A percentile compares a stretch with the other conserved stretches of the same genome.
Conservation (phyloP, 2,888 invertebrate species). For the Dolichomitus sp. region DNA sequence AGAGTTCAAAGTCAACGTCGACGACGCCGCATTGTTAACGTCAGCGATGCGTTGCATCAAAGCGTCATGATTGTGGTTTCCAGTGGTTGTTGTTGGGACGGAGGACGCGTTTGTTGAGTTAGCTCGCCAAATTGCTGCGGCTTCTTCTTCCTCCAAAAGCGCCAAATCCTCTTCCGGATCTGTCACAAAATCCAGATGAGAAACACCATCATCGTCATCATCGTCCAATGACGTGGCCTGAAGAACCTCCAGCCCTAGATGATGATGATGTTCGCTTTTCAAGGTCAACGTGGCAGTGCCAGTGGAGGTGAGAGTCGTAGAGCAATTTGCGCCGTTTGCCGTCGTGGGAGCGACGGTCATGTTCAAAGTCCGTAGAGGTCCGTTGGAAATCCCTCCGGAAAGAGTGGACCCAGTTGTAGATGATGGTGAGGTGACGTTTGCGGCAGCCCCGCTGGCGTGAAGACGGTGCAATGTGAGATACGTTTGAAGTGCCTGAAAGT, state of each 20-base stretch:
- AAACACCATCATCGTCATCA: slow-evolving; percentile 76
- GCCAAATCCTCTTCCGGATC: slow-evolving; percentile 91
- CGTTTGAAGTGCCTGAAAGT: slow-evolving; percentile 94
- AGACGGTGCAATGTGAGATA: slow-evolving; percentile 94
- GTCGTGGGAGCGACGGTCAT: background rate
- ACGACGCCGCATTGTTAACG: slow-evolving; percentile 46
- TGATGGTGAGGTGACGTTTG: slow-evolving; percentile 79
- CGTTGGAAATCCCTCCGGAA: background rate
- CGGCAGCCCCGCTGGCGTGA: slow-evolving; percentile 90
- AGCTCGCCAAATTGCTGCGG: slow-evolving; percentile 88
- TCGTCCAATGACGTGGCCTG: slow-evolving; percentile 69
- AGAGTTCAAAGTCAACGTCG: slow-evolving; percentile 60
- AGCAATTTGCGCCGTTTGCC: slow-evolving; percentile 36
- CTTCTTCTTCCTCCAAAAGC: slow-evolving; percentile 92
- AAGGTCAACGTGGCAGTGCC: slow-evolving; percentile 87
- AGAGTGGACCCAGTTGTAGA: slow-evolving; percentile 57
- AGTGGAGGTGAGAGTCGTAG: slow-evolving; percentile 81
- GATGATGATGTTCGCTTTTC: slow-evolving; percentile 72
- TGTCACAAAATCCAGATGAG: slow-evolving; percentile 81
- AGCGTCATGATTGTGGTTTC: slow-evolving; percentile 75
- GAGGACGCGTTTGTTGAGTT: slow-evolving; percentile 70
- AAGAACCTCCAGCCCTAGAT: slow-evolving; percentile 61
- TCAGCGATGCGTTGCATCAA: slow-evolving; percentile 82
- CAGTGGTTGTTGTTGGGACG: slow-evolving; percentile 18
- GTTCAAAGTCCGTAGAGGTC: background rate